phyloP scores from a whole-genome alignment of 2,888 invertebrate genomes.

The Diaperis boleti region DNA sequence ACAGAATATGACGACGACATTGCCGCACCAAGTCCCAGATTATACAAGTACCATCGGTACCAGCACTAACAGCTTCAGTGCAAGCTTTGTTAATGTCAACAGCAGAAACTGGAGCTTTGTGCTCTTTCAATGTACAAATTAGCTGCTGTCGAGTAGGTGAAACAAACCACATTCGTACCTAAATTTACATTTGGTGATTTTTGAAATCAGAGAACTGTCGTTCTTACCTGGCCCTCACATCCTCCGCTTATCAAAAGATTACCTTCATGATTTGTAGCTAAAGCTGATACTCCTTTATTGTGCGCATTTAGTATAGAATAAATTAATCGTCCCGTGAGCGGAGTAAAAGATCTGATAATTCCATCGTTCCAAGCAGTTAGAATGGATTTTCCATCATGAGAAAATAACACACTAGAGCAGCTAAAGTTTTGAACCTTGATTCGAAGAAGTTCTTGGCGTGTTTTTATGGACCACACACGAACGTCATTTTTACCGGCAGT shows the following conservation, averaged over 20 bases:
- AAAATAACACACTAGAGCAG: constrained; percentile 83
- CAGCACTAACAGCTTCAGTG: constrained; percentile 88
- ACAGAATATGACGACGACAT: constrained; percentile 83
- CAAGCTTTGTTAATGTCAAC: constrained; percentile 83
- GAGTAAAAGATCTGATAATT: constrained; percentile 83
- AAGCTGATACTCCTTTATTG: constrained; percentile 88
- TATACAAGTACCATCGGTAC: constrained; percentile 92
- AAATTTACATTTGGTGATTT: neutral
- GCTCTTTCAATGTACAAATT: constrained; percentile 86
- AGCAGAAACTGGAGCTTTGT: constrained; percentile 88
- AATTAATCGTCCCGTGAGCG: constrained; percentile 82
- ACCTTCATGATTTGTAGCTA: constrained; percentile 80
- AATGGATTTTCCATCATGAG: constrained; percentile 83
- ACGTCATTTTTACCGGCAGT: constrained; percentile 88
- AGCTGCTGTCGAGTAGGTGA: constrained; percentile 76
- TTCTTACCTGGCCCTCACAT: constrained; percentile 84
- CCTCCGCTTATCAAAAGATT: constrained; percentile 87
- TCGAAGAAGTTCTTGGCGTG: constrained; percentile 84
- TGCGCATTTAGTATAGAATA: constrained; percentile 91
- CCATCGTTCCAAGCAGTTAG: constrained; percentile 90
- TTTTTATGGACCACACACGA: constrained; percentile 84
- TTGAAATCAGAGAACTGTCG: neutral
- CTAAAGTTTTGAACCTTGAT: constrained; percentile 89
- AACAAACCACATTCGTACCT: constrained; percentile 82
- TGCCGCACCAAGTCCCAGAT: constrained; percentile 88